phyloP scores from a whole-genome alignment of 2,888 invertebrate genomes.

The Spodoptera exigua region DNA sequence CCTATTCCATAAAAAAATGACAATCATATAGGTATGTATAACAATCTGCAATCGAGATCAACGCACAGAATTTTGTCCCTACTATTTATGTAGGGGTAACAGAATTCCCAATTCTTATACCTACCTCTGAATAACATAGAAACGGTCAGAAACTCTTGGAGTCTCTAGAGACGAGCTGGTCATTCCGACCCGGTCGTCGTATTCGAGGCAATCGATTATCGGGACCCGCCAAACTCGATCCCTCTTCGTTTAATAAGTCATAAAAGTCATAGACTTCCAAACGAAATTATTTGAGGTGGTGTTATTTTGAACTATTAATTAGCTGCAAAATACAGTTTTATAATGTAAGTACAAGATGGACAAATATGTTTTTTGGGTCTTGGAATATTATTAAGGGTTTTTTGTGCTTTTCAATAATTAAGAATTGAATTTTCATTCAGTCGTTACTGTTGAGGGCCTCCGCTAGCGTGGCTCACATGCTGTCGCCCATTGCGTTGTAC shows the following conservation, averaged over 20 bases:
- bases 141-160: conserved; percentile 24
- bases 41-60: conserved; percentile 22
- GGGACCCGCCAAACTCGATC: conserved; percentile 20
- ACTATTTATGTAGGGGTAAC: conserved; percentile 23
- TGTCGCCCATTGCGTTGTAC: too few relatives aligned
- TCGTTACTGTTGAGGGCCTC: too few relatives aligned
- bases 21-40: too few relatives aligned
- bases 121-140: conserved; percentile 40
- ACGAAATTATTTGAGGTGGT: conserved; percentile 14
- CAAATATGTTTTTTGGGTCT: too few relatives aligned
- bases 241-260: conserved; percentile 38
- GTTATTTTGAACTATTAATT: not conserved
- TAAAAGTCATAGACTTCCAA: conserved; percentile 40
- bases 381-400: too few relatives aligned
- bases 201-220: conserved; percentile 47
- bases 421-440: too few relatives aligned
- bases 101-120: conserved; percentile 39
- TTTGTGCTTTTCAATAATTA: too few relatives aligned
- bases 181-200: conserved; percentile 36
- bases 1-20: too few relatives aligned
- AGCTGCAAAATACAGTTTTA: too few relatives aligned
- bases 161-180: conserved; percentile 36
- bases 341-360: too few relatives aligned
- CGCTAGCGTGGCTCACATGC: too few relatives aligned
- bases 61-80: conserved; percentile 14